Evolutionary conservation across 2,797 vertebrate species (phyloP).

Genomic region (Tangara arthus): DNA sequence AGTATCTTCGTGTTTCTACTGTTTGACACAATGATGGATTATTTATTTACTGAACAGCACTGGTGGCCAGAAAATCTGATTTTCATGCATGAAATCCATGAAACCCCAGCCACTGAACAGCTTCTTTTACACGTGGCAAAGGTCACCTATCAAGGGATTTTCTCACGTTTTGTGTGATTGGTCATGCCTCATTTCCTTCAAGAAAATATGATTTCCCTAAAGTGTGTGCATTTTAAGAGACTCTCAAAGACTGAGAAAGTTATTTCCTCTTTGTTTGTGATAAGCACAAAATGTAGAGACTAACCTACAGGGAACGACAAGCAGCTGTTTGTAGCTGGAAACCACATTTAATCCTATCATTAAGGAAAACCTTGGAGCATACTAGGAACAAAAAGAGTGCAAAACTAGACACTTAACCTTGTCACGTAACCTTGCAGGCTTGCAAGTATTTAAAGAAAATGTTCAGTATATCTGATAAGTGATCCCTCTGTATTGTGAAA

Average conservation of each 20-base stretch:
- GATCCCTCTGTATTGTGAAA: not conserved
- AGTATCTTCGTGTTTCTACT: conserved; percentile 73
- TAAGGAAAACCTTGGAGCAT: conserved; percentile 57
- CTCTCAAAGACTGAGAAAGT: conserved; percentile 72
- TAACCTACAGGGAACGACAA: conserved; percentile 56
- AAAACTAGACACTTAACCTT: conserved; percentile 72
- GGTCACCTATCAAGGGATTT: conserved; percentile 84
- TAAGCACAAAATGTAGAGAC: conserved; percentile 67
- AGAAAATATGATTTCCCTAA: conserved; percentile 83
- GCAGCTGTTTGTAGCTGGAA: conserved; percentile 69
- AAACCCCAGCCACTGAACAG: conserved; percentile 80
- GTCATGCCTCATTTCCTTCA: conserved; percentile 86
- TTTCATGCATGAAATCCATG: conserved; percentile 87
- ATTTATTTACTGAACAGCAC: conserved; percentile 85
- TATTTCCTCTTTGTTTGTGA: conserved; percentile 74
- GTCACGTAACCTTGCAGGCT: conserved; percentile 64
- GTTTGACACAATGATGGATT: conserved; percentile 86
- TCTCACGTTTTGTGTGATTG: conserved; percentile 85
- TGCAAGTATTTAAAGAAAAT: conserved; percentile 51
- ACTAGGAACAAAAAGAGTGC: conserved; percentile 49
- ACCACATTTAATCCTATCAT: conserved; percentile 74
- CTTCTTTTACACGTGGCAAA: conserved; percentile 81
- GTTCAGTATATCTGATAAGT: not conserved
- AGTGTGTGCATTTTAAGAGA: conserved; percentile 73
- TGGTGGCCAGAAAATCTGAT: conserved; percentile 86